These are phyloP conservation scores for Crocuta crocuta DNA, from an alignment of 2,113 vertebrate genomes.

Conservation along the genomic window DNA sequence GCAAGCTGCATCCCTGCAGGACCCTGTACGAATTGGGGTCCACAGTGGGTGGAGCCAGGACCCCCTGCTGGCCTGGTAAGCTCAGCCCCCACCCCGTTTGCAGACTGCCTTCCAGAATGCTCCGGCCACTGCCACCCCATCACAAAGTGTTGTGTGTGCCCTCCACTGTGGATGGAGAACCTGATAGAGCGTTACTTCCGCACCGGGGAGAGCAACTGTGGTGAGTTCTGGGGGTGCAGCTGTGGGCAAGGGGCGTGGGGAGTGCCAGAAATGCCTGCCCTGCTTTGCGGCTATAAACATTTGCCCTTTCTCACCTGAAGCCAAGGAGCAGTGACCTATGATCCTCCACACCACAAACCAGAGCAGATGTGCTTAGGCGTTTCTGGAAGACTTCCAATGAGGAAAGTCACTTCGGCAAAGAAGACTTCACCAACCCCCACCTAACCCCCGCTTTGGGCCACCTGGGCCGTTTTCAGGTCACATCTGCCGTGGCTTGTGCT, in stretches of 20 bases:
- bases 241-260: not conserved
- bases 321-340: not conserved
- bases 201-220: slow-evolving; percentile 93
- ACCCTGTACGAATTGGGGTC: too few relatives aligned
- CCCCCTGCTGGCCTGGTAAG: too few relatives aligned
- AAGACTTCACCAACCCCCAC: accelerated
- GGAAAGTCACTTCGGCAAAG: not conserved
- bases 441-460: not conserved
- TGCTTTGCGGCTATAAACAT: not conserved
- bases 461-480: not conserved
- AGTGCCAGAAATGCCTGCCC: not conserved
- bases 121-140: slow-evolving; percentile 94
- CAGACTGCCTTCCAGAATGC: slow-evolving; percentile 93
- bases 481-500: not conserved
- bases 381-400: not conserved
- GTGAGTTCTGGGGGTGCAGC: slow-evolving; percentile 81
- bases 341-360: not conserved
- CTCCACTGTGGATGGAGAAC: slow-evolving; percentile 95
- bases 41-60: not conserved
- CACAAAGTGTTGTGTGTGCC: slow-evolving; percentile 92
- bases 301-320: not conserved
- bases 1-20: not conserved
- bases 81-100: not conserved
- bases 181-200: slow-evolving; percentile 89
- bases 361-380: not conserved